Evolutionary conservation across 2,797 vertebrate species (phyloP), one percentile per base, ranked within the genome.

Genomic region (Phylloscopus collybita): DNA sequence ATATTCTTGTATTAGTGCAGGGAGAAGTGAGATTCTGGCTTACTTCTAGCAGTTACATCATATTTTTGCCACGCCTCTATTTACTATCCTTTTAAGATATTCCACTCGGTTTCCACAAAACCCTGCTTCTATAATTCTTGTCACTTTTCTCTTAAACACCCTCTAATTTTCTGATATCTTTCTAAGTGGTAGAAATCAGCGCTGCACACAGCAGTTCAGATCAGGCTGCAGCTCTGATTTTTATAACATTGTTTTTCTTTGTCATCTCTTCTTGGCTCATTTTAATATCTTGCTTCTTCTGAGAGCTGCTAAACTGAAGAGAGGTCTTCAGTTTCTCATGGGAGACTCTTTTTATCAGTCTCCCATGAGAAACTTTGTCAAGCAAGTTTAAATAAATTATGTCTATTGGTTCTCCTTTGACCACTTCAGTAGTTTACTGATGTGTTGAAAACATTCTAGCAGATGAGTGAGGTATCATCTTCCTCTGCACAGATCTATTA

Each of bases 211-310:
- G 44, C 7, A 62, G 59, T 79, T 90, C 66, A 75, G 62, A 65
- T 79, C 25, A 81, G 70, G 30, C 38, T 80, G 59, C 34, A 74
- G 61, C 44, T 51, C 69, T 80, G 54, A 38, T 91, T 79, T 86
- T 86, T 84, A 3, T 38, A 71, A 30, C n/a, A 34, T 22, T 80
- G n/a, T 47, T 80, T 92, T 87, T 69, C 34, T 36, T 76, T 87
- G 51, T 87, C 16, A 13, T 61, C 26, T 67, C 42, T 73, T 82
- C 86, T 74, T 83, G 79, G 49, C 69, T 80, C 5, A n/a, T 93
- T 93, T 92, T 82, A 80, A 23, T 89, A 47, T 74, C n/a, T 78
- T 87, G 13, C 25, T 67, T 17, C n/a, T 93, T 94, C 36, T 79
- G 40, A 59, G 78, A 62, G 54, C 75, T 80, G 72, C 54, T 88